These are phyloP conservation scores for Cyprinodon variegatus DNA, from an alignment of 2,113 vertebrate genomes.

Conservation along the genomic window DNA sequence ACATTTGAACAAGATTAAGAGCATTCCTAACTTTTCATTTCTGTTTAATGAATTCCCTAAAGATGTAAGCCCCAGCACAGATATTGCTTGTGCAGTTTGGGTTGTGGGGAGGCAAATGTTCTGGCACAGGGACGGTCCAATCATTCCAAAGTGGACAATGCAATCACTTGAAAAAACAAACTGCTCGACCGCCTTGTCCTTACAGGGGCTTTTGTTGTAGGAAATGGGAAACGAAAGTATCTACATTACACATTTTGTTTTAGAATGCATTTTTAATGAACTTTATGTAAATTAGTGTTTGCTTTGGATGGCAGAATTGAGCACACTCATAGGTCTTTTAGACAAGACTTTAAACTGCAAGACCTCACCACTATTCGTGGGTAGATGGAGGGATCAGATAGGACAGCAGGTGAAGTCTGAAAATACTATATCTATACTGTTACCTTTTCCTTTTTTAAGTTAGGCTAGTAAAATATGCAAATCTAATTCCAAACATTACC, in stretches of 20 bases:
- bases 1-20: slow-evolving; percentile 12
- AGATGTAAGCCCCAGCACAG: slow-evolving; percentile 9
- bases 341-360: neutral
- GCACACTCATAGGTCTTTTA: neutral
- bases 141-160: slow-evolving; percentile 41
- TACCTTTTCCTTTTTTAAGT: neutral
- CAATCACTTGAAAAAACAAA: slow-evolving; percentile 35
- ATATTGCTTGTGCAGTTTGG: slow-evolving; percentile 12
- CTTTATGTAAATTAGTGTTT: neutral
- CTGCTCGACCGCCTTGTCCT: slow-evolving; percentile 40
- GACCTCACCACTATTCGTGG: too few relatives aligned
- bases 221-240: slow-evolving; percentile 46
- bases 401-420: neutral
- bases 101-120: slow-evolving; percentile 22
- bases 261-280: slow-evolving; percentile 21
- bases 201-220: slow-evolving; percentile 5
- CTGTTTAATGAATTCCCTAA: slow-evolving; percentile 8
- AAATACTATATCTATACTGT: neutral
- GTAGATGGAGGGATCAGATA: neutral
- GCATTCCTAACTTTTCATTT: slow-evolving; percentile 5
- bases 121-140: slow-evolving; percentile 28
- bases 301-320: neutral
- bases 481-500: neutral
- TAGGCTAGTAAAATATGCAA: neutral
- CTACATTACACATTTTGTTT: slow-evolving; percentile 13